Base-by-base conservation (phyloP, 2,888 invertebrate genomes). In the Acheta domesticus region DNA sequence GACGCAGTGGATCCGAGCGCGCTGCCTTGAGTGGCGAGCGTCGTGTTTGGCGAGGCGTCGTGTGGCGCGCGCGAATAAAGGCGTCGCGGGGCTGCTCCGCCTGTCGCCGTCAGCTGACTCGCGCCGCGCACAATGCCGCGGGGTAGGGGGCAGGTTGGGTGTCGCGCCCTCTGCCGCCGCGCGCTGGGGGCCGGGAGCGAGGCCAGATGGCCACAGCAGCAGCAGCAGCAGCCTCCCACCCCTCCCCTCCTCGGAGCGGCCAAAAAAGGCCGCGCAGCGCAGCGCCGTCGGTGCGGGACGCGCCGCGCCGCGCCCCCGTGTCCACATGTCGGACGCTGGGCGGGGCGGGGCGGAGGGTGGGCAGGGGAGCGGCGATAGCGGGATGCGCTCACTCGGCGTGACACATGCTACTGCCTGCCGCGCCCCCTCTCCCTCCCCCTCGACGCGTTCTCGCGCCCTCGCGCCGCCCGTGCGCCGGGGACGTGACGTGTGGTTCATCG, bases 301-400 rank as follows among this genome's bases (percentile, higher is more conserved):
- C 16, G 20, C 23, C 12, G 48, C 75, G 48, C 8, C 48, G 23
- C n/a, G n/a, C 62, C 62, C 62, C 62, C 62, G 14, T 62, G 62
- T 62, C 62, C 62, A 62, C 62, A 62, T 62, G 62, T 62, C 62
- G 62, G 62, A 19, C 23, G 23, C 21, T 75, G 75, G 19, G 75
- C 19, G 23, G 75, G 62, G n/a, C 8, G 62, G 4, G 3, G 62
- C 2, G 0, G 1, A 14, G 11, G 74, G 74, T 11, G 74, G n/a
- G 12, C n/a, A 36, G 36, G 36, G 36, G 36, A 36, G 36, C 8
- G 36, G 36, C 36, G 36, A 36, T 36, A 36, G 36, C 36, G 36
- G 36, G 36, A 36, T 36, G 36, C 36, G 36, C 36, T 4, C 36
- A 36, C 62, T 62, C 16, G 62, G n/a, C n/a, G 62, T 62, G 62